Evolutionary conservation across 2,888 invertebrate genomes (phyloP).

Genomic region (Cenopis cana): DNA sequence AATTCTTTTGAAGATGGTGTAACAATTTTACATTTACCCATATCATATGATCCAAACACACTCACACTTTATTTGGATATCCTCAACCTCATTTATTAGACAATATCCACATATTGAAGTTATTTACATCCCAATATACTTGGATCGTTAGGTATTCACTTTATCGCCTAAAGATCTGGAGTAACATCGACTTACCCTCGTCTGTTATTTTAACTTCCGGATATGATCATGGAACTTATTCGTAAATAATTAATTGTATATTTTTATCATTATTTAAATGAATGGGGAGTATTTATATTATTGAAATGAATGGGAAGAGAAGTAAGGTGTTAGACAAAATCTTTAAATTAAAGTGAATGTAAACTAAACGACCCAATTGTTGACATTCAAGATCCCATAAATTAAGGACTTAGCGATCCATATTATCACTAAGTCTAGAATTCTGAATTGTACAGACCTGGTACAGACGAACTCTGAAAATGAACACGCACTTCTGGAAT

Average conservation of each 20-base stretch:
- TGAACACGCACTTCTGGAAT: no score
- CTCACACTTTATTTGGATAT: background rate
- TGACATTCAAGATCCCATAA: background rate
- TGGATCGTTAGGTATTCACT: conserved; percentile 2
- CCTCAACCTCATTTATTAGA: background rate
- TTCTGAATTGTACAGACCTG: no score
- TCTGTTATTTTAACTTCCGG: background rate
- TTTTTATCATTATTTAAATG: no score
- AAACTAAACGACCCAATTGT: background rate
- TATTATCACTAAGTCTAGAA: background rate
- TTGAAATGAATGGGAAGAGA: background rate
- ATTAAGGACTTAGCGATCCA: background rate
- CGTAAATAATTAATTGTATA: background rate
- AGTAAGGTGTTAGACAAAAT: conserved; percentile 5
- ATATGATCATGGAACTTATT: background rate
- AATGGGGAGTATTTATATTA: background rate
- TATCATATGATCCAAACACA: background rate
- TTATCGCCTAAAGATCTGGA: background rate
- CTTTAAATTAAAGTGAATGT: background rate
- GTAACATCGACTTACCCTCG: conserved; percentile 1
- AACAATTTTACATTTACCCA: background rate
- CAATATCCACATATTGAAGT: background rate
- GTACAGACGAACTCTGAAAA: no score
- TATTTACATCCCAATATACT: conserved; percentile 10
- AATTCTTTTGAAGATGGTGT: background rate